Evolutionary conservation across 2,888 invertebrate genomes (phyloP).

Genomic region (Ditula angustiorana): DNA sequence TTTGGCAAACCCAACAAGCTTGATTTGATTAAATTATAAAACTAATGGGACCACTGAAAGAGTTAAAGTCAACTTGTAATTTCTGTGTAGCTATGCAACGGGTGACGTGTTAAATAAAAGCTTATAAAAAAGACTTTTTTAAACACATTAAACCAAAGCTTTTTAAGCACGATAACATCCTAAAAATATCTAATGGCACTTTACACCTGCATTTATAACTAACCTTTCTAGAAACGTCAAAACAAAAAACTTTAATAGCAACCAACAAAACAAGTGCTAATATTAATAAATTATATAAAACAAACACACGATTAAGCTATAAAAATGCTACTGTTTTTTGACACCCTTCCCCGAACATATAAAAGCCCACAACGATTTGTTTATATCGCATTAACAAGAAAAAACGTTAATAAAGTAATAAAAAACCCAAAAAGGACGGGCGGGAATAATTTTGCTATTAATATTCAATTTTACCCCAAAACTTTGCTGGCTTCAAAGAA

Average conservation of each 20-base stretch:
- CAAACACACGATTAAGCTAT: constrained; percentile 78
- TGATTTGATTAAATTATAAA: no score
- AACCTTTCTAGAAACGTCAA: constrained; percentile 33
- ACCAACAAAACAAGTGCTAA: constrained; percentile 53
- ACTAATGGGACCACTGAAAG: no score
- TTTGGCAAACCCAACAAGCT: no score
- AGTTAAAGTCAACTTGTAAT: no score
- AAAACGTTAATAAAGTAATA: constrained; percentile 80
- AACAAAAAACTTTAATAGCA: constrained; percentile 49
- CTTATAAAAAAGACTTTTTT: not conserved
- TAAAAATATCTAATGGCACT: constrained; percentile 19
- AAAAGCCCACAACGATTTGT: constrained; percentile 75
- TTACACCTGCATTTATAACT: constrained; percentile 25
- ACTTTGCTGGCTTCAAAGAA: constrained; percentile 80
- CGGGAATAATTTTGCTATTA: constrained; percentile 82
- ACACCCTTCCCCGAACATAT: constrained; percentile 79
- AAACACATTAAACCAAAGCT: not conserved
- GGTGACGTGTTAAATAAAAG: no score
- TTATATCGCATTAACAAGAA: constrained; percentile 80
- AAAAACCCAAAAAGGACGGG: constrained; percentile 69
- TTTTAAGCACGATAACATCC: not conserved
- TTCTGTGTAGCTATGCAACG: no score
- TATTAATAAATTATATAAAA: constrained; percentile 67
- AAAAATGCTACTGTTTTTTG: constrained; percentile 83
- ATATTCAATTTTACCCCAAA: constrained; percentile 83